Conservation (phyloP, 2,888 invertebrate species). For the Spicauda simplicius region DNA sequence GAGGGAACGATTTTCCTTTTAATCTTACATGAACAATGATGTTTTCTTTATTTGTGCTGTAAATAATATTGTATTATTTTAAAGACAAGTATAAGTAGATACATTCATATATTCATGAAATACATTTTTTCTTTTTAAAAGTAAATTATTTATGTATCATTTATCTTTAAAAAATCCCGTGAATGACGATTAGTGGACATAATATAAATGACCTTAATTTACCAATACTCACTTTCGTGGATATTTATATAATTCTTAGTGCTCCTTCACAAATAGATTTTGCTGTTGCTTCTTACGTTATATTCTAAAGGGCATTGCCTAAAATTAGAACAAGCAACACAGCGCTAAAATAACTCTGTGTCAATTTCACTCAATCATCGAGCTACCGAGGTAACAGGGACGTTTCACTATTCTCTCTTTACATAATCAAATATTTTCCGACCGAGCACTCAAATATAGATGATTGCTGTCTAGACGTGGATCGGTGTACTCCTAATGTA, state of each 20-base stretch:
- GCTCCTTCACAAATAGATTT: too few relatives aligned
- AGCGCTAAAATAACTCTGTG: conserved; percentile 1
- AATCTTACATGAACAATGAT: conserved; percentile 1
- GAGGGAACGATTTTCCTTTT: conserved; percentile 44
- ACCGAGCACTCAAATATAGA: conserved; percentile 59
- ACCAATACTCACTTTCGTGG: too few relatives aligned
- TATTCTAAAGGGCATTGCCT: not conserved
- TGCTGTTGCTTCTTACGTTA: too few relatives aligned
- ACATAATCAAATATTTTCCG: conserved; percentile 77
- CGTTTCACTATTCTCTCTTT: conserved; percentile 58
- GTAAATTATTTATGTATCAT: too few relatives aligned
- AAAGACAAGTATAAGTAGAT: too few relatives aligned
- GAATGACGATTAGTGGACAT: too few relatives aligned
- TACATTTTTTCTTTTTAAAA: too few relatives aligned
- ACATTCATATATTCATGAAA: too few relatives aligned
- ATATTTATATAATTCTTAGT: too few relatives aligned
- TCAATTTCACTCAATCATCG: not conserved
- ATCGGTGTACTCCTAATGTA: conserved; percentile 41
- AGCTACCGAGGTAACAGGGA: conserved; percentile 7
- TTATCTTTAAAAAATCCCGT: too few relatives aligned
- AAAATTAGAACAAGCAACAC: not conserved
- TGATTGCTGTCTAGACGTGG: conserved; percentile 55
- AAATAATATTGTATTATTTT: too few relatives aligned
- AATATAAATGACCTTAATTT: too few relatives aligned
- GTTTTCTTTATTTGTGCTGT: not conserved